Conservation (phyloP, 2,113 vertebrate species). For the Callaeas wilsoni region DNA sequence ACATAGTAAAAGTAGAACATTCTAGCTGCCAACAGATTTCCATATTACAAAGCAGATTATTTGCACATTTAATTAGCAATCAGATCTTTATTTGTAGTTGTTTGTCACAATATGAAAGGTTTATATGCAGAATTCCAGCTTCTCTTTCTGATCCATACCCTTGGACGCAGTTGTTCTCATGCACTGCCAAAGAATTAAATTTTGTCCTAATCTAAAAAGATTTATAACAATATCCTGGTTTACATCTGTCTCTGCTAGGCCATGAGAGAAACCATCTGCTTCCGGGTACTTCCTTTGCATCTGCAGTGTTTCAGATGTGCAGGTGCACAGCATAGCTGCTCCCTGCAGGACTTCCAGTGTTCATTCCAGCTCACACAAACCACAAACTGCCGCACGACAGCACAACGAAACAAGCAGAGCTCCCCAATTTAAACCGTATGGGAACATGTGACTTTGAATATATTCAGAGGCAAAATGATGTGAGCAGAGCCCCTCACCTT, state of each 20-base stretch:
- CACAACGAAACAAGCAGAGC: background rate
- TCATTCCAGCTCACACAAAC: background rate
- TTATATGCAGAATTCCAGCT: background rate
- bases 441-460: background rate
- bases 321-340: conserved; percentile 17
- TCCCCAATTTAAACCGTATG: background rate
- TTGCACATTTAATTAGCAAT: background rate
- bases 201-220: background rate
- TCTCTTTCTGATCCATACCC: background rate
- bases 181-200: background rate
- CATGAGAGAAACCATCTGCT: conserved; percentile 10
- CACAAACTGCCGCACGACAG: background rate
- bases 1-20: background rate
- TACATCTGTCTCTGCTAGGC: background rate
- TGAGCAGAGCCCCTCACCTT: background rate
- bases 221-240: background rate
- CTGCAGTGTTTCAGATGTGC: conserved; percentile 50
- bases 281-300: conserved; percentile 8
- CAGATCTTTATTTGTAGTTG: background rate
- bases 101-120: background rate
- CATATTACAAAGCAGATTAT: background rate
- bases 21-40: background rate
- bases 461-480: background rate
- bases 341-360: background rate
- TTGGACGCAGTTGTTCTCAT: background rate